Conservation (phyloP, 2,113 vertebrate species). For the Bubo scandiacus region DNA sequence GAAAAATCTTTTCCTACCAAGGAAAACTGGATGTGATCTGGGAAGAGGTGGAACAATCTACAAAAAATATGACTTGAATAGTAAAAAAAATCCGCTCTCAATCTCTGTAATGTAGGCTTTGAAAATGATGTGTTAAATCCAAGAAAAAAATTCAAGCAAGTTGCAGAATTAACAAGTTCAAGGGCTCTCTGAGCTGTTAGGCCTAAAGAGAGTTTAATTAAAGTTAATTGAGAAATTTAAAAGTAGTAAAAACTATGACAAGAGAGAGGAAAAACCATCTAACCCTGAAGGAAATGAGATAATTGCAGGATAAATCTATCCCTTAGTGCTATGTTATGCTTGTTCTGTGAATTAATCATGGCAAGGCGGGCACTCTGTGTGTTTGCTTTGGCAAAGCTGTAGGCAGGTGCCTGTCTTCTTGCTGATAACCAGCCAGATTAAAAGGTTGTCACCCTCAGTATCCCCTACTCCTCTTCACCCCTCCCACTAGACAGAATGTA, state of each 20-base stretch:
- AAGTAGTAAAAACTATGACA: not conserved
- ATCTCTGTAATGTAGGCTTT: not conserved
- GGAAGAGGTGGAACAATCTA: not conserved
- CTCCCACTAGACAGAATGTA: not conserved
- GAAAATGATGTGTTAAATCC: not conserved
- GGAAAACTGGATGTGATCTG: not conserved
- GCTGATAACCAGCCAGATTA: not conserved
- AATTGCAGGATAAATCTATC: not conserved
- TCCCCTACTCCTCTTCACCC: not conserved
- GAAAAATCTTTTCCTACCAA: not conserved
- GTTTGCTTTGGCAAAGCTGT: not conserved
- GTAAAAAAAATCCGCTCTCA: not conserved
- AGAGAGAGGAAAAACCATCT: not conserved
- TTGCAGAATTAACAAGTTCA: not conserved
- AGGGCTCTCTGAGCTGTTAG: not conserved
- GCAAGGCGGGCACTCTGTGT: accelerated
- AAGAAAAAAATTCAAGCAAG: not conserved
- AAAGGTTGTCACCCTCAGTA: not conserved
- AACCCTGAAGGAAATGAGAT: not conserved
- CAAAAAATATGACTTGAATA: not conserved
- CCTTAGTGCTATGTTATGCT: not conserved
- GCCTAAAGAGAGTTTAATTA: not conserved
- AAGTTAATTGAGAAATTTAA: not conserved
- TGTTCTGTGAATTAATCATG: not conserved
- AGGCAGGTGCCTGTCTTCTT: not conserved